A percentile compares a stretch with the other conserved stretches of the same genome.
Evolutionary conservation across 1,140 invertebrate genomes (phyloP).

Genomic region (Macrosteles quadrilineatus): DNA sequence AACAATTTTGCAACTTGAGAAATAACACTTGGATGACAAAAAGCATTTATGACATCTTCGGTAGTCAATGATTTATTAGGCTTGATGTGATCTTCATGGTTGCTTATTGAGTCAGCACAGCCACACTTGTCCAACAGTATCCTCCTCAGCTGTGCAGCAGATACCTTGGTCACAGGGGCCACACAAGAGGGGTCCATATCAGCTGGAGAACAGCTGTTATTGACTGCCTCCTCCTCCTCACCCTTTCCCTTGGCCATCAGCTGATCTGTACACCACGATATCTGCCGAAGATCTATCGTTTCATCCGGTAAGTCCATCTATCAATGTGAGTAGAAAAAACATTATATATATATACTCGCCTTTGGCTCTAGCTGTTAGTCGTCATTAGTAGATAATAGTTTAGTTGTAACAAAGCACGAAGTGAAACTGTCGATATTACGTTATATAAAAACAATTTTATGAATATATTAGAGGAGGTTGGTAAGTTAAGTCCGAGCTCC

Average conservation of each 20-base stretch:
- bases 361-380: too few relatives aligned
- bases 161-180: not conserved
- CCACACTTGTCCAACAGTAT: conserved; percentile 1
- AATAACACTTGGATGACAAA: conserved; percentile 37
- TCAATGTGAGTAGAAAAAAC: too few relatives aligned
- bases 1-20: conserved; percentile 12
- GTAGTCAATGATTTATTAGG: not conserved
- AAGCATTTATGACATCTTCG: conserved; percentile 33
- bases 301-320: conserved; percentile 14
- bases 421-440: too few relatives aligned
- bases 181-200: not conserved
- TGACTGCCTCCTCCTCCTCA: not conserved
- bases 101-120: not conserved
- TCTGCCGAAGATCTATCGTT: not conserved
- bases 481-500: too few relatives aligned
- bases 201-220: not conserved
- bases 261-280: conserved; percentile 25
- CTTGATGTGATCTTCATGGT: not conserved
- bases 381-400: too few relatives aligned
- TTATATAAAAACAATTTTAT: too few relatives aligned
- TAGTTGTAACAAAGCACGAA: too few relatives aligned
- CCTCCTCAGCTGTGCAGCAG: not conserved
- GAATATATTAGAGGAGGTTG: too few relatives aligned
- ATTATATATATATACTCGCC: too few relatives aligned
- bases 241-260: not conserved